Percentiles rank a stretch among this genome's conserved stretches.
These are phyloP conservation scores for Poecilia gillii DNA, from an alignment of 2,797 vertebrate species.

Conservation along the genomic window DNA sequence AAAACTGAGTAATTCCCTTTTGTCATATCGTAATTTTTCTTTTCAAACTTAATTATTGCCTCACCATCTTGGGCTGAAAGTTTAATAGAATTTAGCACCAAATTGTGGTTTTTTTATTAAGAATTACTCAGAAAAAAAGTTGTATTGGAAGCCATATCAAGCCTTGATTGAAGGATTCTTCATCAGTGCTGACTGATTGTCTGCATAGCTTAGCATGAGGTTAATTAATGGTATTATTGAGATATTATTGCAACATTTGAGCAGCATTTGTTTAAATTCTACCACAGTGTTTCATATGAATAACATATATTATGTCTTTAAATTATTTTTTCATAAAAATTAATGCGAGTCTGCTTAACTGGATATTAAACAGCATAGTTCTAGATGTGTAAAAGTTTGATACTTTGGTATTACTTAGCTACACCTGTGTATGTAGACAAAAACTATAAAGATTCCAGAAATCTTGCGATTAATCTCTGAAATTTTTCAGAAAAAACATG, in stretches of 20 bases:
- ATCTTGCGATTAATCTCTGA: no score
- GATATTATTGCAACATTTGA: neutral
- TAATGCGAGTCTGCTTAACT: neutral
- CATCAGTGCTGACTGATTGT: neutral
- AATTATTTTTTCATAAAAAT: neutral
- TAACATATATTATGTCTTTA: neutral
- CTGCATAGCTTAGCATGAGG: neutral
- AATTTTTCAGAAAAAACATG: no score
- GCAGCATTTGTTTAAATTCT: neutral
- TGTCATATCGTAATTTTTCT: neutral
- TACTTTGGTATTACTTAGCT: neutral
- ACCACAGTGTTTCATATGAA: neutral
- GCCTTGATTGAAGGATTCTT: neutral
- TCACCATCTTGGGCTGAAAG: neutral
- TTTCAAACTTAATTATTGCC: no score
- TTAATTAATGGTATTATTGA: neutral
- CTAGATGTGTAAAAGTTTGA: neutral
- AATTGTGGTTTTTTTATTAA: neutral
- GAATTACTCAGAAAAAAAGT: neutral
- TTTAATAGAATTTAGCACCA: neutral
- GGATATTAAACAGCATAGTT: neutral
- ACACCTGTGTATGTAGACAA: no score
- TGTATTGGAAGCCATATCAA: neutral
- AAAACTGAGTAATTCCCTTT: neutral
- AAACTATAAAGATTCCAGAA: no score